phyloP scores from a whole-genome alignment of 2,888 invertebrate genomes.

The Heliothis peltigera region DNA sequence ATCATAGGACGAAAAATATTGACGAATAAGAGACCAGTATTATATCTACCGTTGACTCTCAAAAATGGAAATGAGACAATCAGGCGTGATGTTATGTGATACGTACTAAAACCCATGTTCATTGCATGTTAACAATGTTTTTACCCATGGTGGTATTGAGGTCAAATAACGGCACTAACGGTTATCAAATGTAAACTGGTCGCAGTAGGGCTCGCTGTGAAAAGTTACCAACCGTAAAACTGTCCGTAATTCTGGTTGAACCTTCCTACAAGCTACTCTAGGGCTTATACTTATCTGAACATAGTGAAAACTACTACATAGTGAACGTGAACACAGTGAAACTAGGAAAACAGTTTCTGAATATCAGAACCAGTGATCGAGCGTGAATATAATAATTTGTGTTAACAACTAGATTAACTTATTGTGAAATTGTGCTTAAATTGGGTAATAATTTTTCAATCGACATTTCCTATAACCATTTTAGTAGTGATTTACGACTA shows the following conservation, averaged over 20 bases:
- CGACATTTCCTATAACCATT: neutral
- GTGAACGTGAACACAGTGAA: too few relatives aligned
- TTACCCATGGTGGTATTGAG: slow-evolving; percentile 34
- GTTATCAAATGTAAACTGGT: slow-evolving; percentile 54
- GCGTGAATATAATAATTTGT: neutral
- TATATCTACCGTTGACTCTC: too few relatives aligned
- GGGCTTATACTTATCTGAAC: too few relatives aligned
- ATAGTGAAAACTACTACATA: too few relatives aligned
- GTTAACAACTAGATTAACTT: neutral
- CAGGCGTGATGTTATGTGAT: neutral
- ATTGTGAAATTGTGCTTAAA: neutral
- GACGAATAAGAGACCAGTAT: too few relatives aligned
- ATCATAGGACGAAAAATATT: too few relatives aligned
- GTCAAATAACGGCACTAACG: slow-evolving; percentile 44
- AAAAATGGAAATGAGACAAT: too few relatives aligned
- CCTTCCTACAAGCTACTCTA: too few relatives aligned
- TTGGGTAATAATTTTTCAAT: neutral
- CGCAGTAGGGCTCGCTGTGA: slow-evolving; percentile 34
- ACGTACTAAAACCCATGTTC: neutral
- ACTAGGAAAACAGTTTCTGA: too few relatives aligned
- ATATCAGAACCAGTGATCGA: too few relatives aligned
- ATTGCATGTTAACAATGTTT: slow-evolving; percentile 24
- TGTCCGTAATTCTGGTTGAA: slow-evolving; percentile 3
- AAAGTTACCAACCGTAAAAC: slow-evolving; percentile 39
- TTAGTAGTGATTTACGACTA: neutral